Base-by-base conservation (phyloP, 2,888 invertebrate species). In the Serripes groenlandicus region DNA sequence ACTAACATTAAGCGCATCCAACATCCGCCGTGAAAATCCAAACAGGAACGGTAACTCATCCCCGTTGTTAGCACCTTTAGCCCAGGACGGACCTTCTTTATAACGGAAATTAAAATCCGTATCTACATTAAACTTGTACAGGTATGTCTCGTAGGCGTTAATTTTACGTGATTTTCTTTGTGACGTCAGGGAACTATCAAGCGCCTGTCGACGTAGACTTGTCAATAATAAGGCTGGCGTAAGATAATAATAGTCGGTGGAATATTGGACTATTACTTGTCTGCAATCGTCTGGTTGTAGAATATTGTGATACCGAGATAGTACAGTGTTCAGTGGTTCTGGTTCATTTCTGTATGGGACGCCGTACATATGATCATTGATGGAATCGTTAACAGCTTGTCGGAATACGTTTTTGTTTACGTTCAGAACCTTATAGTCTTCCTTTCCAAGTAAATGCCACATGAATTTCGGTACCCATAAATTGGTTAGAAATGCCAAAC, bases 331-430 rank as follows among this genome's bases (percentile, higher is more conserved):
- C 0, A 34, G 34, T 5, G 62, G 62, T 21, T 62, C 62, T 3
- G 21, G 32, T n/a, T 34, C 62, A 15, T 15, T 62, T 62, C 62
- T 62, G n/a, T n/a, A 62, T 34, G 62, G 34, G 3, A 62, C n/a
- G 9, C 62, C 62, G 34, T 34, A 62, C 62, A 62, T 62, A n/a
- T 62, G n/a, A 18, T n/a, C n/a, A 62, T 62, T 62, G 28, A 62
- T 35, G 32, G 32, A 34, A 30, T 62, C 32, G 32, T 62, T 35
- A 21, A 62, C 21, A 18, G 62, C 2, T n/a, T 62, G 7, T n/a
- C 21, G 5, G 34, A 62, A 34, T n/a, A 62, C 32, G 7, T 62
- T 35, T 34, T 7, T 15, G 34, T 34, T 30, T 7, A 30, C 62
- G 18, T 32, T 21, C 9, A 21, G 7, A n/a, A 4, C 7, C 3